A percentile compares a stretch with the other conserved stretches of the same genome.
These are phyloP conservation scores for Epistrophe eligans DNA, from an alignment of 2,888 invertebrate genomes.

Conservation along the genomic window DNA sequence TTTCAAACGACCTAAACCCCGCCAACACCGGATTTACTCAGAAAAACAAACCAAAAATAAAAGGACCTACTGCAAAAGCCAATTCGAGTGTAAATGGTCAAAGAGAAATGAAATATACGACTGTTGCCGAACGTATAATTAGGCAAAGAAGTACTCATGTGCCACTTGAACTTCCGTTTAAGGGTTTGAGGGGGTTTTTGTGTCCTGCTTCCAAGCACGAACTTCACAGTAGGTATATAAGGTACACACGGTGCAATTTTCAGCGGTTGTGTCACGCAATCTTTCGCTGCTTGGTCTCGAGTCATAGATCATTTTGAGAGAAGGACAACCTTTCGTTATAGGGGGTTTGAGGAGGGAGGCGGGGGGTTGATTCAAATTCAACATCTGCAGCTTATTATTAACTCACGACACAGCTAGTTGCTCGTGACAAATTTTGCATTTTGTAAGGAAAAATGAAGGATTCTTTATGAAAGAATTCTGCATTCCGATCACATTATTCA, in stretches of 20 bases:
- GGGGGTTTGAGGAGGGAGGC: no score
- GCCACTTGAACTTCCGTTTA: slow-evolving; percentile 75
- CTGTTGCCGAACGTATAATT: slow-evolving; percentile 71
- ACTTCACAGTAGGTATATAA: slow-evolving; percentile 11
- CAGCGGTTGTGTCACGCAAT: slow-evolving; percentile 74
- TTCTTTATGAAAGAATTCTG: slow-evolving; percentile 21
- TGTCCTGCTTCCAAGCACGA: slow-evolving; percentile 40
- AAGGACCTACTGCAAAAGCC: slow-evolving; percentile 37
- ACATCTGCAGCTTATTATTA: slow-evolving; percentile 55
- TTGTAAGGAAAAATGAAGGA: slow-evolving; percentile 12
- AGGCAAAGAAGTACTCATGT: slow-evolving; percentile 74
- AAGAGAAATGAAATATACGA: slow-evolving; percentile 63
- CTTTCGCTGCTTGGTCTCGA: slow-evolving; percentile 44
- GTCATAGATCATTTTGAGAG: slow-evolving; percentile 65
- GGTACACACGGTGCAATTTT: slow-evolving; percentile 44
- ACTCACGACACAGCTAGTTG: slow-evolving; percentile 49
- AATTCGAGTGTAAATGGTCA: slow-evolving; percentile 59
- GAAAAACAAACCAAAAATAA: slow-evolving; percentile 10
- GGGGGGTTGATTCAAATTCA: slow-evolving; percentile 8
- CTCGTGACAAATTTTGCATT: slow-evolving; percentile 68
- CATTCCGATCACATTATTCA: slow-evolving; percentile 70
- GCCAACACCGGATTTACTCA: background rate
- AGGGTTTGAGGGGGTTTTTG: background rate
- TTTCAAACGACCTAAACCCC: slow-evolving; percentile 1
- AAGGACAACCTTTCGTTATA: slow-evolving; percentile 34